Evolutionary conservation across 2,888 invertebrate genomes (phyloP).

Genomic region (Drosophila subsilvestris): DNA sequence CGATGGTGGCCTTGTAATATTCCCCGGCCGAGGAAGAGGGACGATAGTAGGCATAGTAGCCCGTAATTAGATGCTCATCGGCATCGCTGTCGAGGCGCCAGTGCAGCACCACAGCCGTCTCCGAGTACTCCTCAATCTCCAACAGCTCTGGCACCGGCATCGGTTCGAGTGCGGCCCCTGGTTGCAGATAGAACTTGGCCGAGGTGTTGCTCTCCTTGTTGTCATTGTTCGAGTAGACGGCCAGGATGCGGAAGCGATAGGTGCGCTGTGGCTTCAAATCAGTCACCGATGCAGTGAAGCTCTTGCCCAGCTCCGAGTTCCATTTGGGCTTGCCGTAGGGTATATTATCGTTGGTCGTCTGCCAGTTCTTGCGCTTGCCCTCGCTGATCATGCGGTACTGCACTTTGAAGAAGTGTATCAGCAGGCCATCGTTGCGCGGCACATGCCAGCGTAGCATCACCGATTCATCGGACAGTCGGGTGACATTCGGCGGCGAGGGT

Average conservation of each 20-base stretch:
- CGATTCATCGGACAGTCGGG: conserved; percentile 93
- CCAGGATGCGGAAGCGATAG: conserved; percentile 93
- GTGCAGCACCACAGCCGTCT: conserved; percentile 89
- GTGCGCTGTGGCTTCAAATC: conserved; percentile 80
- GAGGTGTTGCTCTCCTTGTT: conserved; percentile 90
- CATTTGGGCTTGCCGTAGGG: conserved; percentile 84
- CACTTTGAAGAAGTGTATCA: conserved; percentile 95
- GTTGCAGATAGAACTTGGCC: conserved; percentile 86
- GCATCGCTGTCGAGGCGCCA: conserved; percentile 86
- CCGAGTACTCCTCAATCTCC: conserved; percentile 88
- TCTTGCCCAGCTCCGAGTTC: conserved; percentile 65
- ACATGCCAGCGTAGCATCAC: conserved; percentile 96
- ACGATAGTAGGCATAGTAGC: conserved; percentile 96
- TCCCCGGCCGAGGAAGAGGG: conserved; percentile 93
- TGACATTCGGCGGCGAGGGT: conserved; percentile 94
- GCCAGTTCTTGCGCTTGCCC: conserved; percentile 87
- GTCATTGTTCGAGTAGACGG: conserved; percentile 97
- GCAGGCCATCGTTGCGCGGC: conserved; percentile 91
- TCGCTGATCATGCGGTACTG: conserved; percentile 86
- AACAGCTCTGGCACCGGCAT: conserved; percentile 88
- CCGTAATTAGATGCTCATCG: conserved; percentile 86
- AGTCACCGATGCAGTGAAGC: conserved; percentile 82
- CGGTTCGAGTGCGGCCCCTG: conserved; percentile 77
- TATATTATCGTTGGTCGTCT: conserved; percentile 93
- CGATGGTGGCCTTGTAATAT: conserved; percentile 92